A percentile compares a stretch with the other conserved stretches of the same genome.
Evolutionary conservation across 2,888 invertebrate genomes (phyloP).

Genomic region (Anodontia alba): DNA sequence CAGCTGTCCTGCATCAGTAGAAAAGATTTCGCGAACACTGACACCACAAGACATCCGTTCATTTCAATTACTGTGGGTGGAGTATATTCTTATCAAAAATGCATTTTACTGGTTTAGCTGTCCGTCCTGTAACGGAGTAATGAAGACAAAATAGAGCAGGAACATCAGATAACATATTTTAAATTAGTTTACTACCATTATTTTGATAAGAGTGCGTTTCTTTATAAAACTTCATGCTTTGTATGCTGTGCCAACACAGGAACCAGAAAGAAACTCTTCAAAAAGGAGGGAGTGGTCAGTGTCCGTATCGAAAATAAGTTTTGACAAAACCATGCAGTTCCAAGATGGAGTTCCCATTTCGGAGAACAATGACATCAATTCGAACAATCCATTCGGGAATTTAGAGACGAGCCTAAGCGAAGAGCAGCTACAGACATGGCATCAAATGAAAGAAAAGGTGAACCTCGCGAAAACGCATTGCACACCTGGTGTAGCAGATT

Average conservation of each 20-base stretch:
- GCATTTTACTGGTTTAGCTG: too few relatives aligned
- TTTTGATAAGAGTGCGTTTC: background rate
- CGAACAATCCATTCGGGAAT: slow-evolving; percentile 51
- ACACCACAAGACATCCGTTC: too few relatives aligned
- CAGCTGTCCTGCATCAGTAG: too few relatives aligned
- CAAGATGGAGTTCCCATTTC: background rate
- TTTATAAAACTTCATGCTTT: background rate
- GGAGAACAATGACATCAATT: background rate
- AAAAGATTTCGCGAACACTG: too few relatives aligned
- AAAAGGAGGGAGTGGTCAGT: background rate
- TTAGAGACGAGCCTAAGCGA: slow-evolving; percentile 51
- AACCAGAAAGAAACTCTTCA: background rate
- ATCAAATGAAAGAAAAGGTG: slow-evolving; percentile 62
- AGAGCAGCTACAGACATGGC: slow-evolving; percentile 61
- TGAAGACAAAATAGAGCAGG: too few relatives aligned
- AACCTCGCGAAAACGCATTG: slow-evolving; percentile 21
- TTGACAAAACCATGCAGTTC: too few relatives aligned
- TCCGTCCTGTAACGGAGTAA: too few relatives aligned
- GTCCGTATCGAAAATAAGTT: too few relatives aligned
- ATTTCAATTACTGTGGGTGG: too few relatives aligned
- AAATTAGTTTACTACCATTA: background rate
- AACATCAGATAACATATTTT: too few relatives aligned
- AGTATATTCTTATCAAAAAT: too few relatives aligned
- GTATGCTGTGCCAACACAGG: background rate
- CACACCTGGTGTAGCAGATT: too few relatives aligned